phyloP scores from a whole-genome alignment of 1,140 invertebrate genomes.

The Oryctes rhinoceros region DNA sequence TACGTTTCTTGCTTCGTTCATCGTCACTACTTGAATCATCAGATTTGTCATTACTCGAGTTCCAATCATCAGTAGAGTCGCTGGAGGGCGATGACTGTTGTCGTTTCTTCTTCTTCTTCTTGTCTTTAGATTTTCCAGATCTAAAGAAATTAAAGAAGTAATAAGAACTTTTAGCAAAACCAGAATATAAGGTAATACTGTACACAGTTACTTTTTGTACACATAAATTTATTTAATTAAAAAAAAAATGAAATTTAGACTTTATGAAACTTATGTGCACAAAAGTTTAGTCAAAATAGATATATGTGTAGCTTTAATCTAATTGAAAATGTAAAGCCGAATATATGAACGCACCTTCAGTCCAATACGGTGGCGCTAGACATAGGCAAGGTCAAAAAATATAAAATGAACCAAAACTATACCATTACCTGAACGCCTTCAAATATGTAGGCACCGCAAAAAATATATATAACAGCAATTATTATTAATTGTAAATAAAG shows the following conservation, averaged over 20 bases:
- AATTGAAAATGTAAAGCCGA: slow-evolving; percentile 42
- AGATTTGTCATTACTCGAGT: slow-evolving; percentile 48
- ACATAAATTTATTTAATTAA: slow-evolving; percentile 17
- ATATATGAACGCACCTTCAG: slow-evolving; percentile 57
- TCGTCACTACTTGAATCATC: slow-evolving; percentile 54
- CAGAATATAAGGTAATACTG: not conserved
- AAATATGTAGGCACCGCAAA: slow-evolving; percentile 43
- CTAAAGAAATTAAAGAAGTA: slow-evolving; percentile 47
- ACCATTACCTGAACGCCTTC: slow-evolving; percentile 45
- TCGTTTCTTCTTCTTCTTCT: slow-evolving; percentile 57
- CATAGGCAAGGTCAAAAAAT: slow-evolving; percentile 53
- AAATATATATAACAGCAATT: slow-evolving; percentile 38
- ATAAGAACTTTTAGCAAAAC: not conserved
- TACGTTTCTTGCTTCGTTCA: slow-evolving; percentile 53
- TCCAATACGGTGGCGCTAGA: slow-evolving; percentile 55
- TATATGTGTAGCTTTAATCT: slow-evolving; percentile 36
- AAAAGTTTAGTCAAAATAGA: slow-evolving; percentile 30
- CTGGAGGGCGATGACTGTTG: slow-evolving; percentile 46
- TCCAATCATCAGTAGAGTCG: slow-evolving; percentile 49
- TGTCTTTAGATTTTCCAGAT: slow-evolving; percentile 53
- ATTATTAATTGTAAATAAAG: slow-evolving; percentile 11
- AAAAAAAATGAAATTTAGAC: not conserved
- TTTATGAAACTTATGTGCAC: slow-evolving; percentile 39
- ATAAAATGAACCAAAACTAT: slow-evolving; percentile 40
- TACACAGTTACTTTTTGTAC: not conserved